Evolutionary conservation across 2,888 invertebrate genomes (phyloP), one percentile per base, ranked within the genome.

Genomic region (Mimas tiliae): DNA sequence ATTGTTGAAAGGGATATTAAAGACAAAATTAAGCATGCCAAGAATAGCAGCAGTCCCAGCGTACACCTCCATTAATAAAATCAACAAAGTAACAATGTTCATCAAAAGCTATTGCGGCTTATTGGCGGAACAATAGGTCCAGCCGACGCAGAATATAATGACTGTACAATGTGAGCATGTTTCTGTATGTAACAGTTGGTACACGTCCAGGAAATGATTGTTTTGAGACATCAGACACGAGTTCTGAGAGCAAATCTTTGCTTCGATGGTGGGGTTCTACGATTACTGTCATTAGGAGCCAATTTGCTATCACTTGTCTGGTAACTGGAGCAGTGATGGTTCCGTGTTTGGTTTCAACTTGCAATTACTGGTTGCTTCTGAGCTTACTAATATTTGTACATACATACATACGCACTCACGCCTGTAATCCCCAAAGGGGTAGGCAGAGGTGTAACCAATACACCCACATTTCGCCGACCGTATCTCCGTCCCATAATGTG

Each of bases 1-100:
- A 14, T 53, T 53, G 34, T 11, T 55, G 11, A 38, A 58, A 58
- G 16, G 9, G 34, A 48, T 48, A 34, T 58, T 34, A 62, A 55
- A 65, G 64, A 52, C 67, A 68, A 69, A 69, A 70, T 67, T 62
- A 67, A 68, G 70, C 70, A 68, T 70, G 72, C 66, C 68, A 67
- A 75, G 69, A 74, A 76, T 75, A 69, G 58, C 67, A 67, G 72
- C 72, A 64, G 58, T 38, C 42, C 42, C 16, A 12, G 58, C 19
- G 75, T 72, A 73, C 76, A 69, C 70, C 69, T 76, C 83, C 84
- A 86, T 86, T 84, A 86, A 84, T 84, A 81, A 83, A 86, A 84
- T 85, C 83, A 84, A 85, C 87, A 84, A 77, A 83, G 83, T 81
- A 81, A 81, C 85, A 76, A 80, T 85, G 84, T 82, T 85, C 84